phyloP scores from a whole-genome alignment of 2,888 invertebrate genomes.

The Odontothrips loti region DNA sequence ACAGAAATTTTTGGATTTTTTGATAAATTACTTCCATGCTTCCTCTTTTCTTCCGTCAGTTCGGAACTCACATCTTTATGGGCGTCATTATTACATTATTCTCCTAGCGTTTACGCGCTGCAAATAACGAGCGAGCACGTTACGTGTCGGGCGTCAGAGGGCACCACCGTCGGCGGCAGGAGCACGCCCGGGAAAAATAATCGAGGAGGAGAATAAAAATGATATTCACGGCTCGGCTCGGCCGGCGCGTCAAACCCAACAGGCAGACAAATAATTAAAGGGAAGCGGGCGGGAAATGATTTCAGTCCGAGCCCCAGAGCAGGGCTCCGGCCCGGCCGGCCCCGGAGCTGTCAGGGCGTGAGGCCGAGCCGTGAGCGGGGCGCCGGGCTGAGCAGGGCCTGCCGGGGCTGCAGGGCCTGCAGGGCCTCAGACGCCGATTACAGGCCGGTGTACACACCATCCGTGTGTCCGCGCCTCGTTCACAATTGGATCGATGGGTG shows the following conservation, averaged over 20 bases:
- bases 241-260: conserved; percentile 14
- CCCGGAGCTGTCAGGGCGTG: neutral
- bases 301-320: neutral
- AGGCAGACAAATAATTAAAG: conserved; percentile 26
- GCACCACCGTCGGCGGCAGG: too few species aligned
- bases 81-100: too few species aligned
- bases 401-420: neutral
- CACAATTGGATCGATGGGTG: too few species aligned
- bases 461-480: too few species aligned
- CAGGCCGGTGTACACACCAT: too few species aligned
- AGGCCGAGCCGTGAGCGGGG: neutral
- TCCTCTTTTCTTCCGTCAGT: too few species aligned
- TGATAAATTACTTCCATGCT: too few species aligned
- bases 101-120: too few species aligned
- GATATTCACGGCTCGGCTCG: conserved; percentile 8
- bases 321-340: neutral
- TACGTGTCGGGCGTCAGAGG: too few species aligned
- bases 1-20: too few species aligned
- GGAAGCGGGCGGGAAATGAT: conserved; percentile 19
- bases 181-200: neutral
- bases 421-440: neutral
- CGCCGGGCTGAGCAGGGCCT: neutral
- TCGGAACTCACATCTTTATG: too few species aligned
- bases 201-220: neutral
- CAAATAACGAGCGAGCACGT: too few species aligned